A percentile compares a stretch with the other conserved stretches of the same genome.
These are phyloP conservation scores for Smithornis capensis DNA, from an alignment of 2,113 vertebrate genomes.

Conservation along the genomic window DNA sequence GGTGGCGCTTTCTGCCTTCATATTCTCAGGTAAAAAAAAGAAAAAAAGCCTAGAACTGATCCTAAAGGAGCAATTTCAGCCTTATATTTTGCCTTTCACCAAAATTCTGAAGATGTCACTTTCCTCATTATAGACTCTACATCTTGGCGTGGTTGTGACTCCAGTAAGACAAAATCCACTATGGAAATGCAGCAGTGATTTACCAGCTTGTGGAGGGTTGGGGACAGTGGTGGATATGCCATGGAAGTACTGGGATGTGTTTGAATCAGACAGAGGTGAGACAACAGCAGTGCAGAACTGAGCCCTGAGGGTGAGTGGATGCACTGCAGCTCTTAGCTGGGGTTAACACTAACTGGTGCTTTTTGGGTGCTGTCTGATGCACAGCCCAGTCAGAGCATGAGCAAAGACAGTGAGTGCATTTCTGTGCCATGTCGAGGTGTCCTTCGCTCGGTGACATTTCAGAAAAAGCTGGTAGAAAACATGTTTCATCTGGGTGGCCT, in stretches of 20 bases:
- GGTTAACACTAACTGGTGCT: neutral
- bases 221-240: too few relatives aligned
- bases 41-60: neutral
- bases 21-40: neutral
- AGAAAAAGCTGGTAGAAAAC: neutral
- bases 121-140: neutral
- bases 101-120: neutral
- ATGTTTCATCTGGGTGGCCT: neutral
- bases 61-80: neutral
- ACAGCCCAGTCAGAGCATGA: neutral
- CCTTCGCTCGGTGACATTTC: neutral
- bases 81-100: neutral
- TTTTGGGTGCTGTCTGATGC: neutral
- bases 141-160: neutral
- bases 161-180: neutral
- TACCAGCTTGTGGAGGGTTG: neutral
- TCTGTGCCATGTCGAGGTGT: rapidly evolving
- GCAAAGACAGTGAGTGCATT: neutral
- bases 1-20: neutral
- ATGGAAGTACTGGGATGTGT: too few relatives aligned
- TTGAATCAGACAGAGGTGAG: neutral
- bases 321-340: neutral
- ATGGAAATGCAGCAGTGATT: neutral
- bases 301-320: neutral
- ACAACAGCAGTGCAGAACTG: neutral